Evolutionary conservation across 2,113 vertebrate species (phyloP).

Genomic region (Lathamus discolor): DNA sequence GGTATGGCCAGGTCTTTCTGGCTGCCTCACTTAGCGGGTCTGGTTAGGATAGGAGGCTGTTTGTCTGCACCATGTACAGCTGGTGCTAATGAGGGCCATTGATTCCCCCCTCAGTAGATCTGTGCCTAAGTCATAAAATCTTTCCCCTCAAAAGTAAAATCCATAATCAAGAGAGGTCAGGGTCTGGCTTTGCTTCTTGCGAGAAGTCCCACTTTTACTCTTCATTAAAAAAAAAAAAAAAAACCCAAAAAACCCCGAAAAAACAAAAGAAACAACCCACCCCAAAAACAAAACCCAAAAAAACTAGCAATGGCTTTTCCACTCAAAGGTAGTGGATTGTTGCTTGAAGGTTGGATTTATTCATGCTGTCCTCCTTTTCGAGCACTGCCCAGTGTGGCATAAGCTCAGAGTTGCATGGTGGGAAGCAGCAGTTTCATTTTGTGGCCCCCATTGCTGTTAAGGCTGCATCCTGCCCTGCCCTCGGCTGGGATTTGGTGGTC

Average conservation of each 20-base stretch:
- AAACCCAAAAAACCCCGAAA: too few species aligned
- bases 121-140: background rate
- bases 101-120: background rate
- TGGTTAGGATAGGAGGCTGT: background rate
- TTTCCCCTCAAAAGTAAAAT: background rate
- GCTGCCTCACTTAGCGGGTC: background rate
- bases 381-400: background rate
- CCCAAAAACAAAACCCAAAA: background rate
- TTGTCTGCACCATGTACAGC: background rate
- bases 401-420: background rate
- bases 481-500: background rate
- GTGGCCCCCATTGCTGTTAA: fast-evolving
- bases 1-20: background rate
- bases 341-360: background rate
- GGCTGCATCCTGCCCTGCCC: background rate
- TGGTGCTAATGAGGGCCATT: background rate
- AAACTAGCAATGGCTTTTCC: background rate
- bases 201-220: background rate
- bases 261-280: background rate
- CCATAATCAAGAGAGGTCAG: background rate
- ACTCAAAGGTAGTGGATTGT: background rate
- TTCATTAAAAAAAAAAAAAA: background rate
- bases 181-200: background rate
- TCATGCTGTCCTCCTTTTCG: background rate
- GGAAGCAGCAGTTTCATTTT: background rate